Conservation (phyloP, 2,797 vertebrate species). For the Eremophila alpestris region DNA sequence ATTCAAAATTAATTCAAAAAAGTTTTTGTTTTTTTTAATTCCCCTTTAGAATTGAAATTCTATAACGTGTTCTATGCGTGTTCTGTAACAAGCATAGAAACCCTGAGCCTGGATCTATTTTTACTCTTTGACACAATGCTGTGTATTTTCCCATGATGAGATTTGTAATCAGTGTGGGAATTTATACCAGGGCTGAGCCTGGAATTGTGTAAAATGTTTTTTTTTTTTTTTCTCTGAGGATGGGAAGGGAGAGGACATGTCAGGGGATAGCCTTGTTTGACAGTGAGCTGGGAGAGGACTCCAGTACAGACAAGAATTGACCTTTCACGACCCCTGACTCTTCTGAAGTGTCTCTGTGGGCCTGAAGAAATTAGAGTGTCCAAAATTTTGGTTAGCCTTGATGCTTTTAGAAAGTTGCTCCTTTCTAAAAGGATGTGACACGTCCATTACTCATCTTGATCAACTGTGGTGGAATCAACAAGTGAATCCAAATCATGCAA, state of each 20-base stretch:
- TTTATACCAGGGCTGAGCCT: neutral
- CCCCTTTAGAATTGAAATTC: slow-evolving; percentile 42
- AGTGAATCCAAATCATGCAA: neutral
- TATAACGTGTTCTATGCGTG: too few species aligned
- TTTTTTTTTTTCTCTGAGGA: neutral
- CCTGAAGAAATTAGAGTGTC: neutral
- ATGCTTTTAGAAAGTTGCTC: neutral
- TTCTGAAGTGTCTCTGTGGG: neutral
- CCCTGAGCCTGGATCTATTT: slow-evolving; percentile 26
- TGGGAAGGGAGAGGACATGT: neutral
- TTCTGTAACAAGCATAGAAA: neutral
- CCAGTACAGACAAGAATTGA: neutral
- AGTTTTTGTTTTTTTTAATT: neutral
- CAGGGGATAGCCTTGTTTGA: neutral
- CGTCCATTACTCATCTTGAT: neutral
- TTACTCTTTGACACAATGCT: slow-evolving; percentile 23
- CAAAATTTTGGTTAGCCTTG: neutral
- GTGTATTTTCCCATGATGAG: slow-evolving; percentile 17
- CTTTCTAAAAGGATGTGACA: accelerated
- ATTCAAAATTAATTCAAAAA: slow-evolving; percentile 5
- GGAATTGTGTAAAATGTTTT: neutral
- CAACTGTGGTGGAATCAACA: neutral
- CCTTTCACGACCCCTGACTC: neutral
- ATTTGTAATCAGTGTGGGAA: slow-evolving; percentile 52
- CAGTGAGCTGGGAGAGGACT: neutral